phyloP scores from a whole-genome alignment of 2,113 vertebrate species.

The Xiphophorus couchianus region DNA sequence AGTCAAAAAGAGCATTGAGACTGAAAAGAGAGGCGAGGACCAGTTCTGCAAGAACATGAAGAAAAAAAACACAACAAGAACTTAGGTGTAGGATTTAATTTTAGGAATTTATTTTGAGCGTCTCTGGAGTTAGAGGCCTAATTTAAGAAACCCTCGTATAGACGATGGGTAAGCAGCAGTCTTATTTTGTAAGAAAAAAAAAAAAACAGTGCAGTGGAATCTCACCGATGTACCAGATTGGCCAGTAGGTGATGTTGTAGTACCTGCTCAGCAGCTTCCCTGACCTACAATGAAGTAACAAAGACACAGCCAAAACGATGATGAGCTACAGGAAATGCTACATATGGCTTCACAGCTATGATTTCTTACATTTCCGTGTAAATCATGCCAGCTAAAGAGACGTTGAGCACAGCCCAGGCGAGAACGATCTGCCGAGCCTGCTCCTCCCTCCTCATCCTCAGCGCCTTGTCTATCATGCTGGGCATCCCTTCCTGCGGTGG shows the following conservation, averaged over 20 bases:
- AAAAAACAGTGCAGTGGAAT: no score
- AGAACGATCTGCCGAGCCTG: constrained; percentile 89
- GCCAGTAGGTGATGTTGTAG: constrained; percentile 91
- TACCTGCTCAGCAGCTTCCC: constrained; percentile 89
- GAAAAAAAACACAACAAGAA: not conserved
- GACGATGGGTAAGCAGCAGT: no score
- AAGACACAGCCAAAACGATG: not conserved
- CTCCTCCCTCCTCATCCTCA: constrained; percentile 90
- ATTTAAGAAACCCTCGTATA: no score
- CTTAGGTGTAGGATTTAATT: not conserved
- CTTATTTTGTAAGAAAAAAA: not conserved
- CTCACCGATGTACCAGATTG: constrained; percentile 97
- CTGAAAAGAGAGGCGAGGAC: constrained; percentile 89
- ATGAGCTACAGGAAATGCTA: not conserved
- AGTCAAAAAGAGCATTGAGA: constrained; percentile 93
- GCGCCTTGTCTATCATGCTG: constrained; percentile 88
- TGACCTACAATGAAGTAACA: constrained; percentile 80
- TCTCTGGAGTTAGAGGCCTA: not conserved
- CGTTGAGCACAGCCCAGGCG: constrained; percentile 92
- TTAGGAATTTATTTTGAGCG: not conserved
- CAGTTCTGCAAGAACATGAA: constrained; percentile 78
- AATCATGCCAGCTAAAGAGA: constrained; percentile 93
- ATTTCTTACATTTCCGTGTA: constrained; percentile 93
- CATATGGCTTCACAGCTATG: not conserved
- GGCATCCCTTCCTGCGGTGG: constrained; percentile 73